A percentile compares a stretch with the other conserved stretches of the same genome.
Evolutionary conservation across 1,140 invertebrate species (phyloP).

Genomic region (Amphibalanus amphitrite): DNA sequence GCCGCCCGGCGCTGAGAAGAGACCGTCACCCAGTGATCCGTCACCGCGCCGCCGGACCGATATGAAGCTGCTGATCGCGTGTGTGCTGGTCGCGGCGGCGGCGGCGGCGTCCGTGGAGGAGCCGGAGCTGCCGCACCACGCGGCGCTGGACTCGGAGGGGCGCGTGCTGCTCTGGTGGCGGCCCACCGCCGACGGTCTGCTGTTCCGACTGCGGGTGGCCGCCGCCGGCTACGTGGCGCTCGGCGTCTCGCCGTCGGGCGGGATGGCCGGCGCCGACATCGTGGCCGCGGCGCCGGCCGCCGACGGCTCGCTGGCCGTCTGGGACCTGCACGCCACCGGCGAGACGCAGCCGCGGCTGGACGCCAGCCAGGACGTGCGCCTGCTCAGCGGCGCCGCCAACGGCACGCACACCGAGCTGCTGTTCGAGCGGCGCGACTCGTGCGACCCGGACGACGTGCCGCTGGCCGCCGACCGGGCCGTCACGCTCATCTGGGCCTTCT

Average conservation of each 20-base stretch:
- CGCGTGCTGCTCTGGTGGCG: slow-evolving; percentile 5
- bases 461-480: slow-evolving; percentile 19
- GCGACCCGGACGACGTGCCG: slow-evolving; percentile 15
- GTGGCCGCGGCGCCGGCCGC: slow-evolving; percentile 11
- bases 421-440: slow-evolving; percentile 13
- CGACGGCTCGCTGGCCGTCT: not conserved
- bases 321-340: slow-evolving; percentile 12
- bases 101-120: too few species aligned
- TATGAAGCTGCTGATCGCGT: too few species aligned
- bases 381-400: slow-evolving; percentile 15
- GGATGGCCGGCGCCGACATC: slow-evolving; percentile 60
- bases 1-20: too few species aligned
- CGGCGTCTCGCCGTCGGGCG: slow-evolving; percentile 48
- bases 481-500: slow-evolving; percentile 19
- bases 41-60: too few species aligned
- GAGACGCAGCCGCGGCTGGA: slow-evolving; percentile 12
- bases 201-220: not conserved
- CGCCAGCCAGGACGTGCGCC: slow-evolving; percentile 11
- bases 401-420: too few species aligned
- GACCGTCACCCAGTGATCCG: too few species aligned
- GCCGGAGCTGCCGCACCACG: not conserved
- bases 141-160: slow-evolving; percentile 1
- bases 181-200: not conserved
- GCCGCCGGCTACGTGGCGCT: slow-evolving; percentile 40
- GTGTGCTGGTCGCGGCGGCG: too few species aligned